These are phyloP conservation scores for Columba livia DNA, from an alignment of 2,113 vertebrate genomes.

Conservation along the genomic window DNA sequence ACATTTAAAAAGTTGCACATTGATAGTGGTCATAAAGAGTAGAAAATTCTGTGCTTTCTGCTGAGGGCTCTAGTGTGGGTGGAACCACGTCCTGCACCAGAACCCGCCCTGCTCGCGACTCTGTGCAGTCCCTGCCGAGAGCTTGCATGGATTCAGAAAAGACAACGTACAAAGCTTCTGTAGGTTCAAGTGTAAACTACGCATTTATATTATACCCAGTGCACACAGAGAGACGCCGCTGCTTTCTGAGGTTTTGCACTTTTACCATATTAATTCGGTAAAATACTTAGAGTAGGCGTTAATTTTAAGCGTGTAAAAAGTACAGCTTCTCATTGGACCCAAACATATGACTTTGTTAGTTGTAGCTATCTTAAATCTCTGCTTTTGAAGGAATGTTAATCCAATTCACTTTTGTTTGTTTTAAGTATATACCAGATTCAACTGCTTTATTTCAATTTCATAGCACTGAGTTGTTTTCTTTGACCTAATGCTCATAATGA, in stretches of 20 bases:
- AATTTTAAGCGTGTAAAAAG: neutral
- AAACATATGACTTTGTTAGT: neutral
- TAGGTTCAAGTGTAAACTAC: neutral
- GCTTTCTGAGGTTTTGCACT: neutral
- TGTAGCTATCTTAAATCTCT: neutral
- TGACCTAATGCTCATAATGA: neutral
- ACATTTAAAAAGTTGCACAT: neutral
- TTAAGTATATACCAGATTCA: neutral
- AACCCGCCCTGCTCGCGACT: neutral
- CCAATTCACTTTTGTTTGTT: neutral
- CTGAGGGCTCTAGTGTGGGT: neutral
- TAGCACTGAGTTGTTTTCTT: constrained; percentile 14
- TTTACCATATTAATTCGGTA: neutral
- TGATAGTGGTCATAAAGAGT: neutral
- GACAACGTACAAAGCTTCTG: neutral
- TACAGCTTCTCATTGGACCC: neutral
- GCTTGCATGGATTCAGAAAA: neutral
- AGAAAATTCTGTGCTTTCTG: neutral
- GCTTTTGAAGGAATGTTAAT: neutral
- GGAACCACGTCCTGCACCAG: neutral
- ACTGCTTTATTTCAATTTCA: neutral
- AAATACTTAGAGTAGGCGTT: neutral
- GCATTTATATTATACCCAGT: neutral
- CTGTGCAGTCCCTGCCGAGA: neutral
- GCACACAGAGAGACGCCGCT: neutral